Base-by-base conservation (phyloP, 2,113 vertebrate genomes). In the Bolborhynchus lineola region DNA sequence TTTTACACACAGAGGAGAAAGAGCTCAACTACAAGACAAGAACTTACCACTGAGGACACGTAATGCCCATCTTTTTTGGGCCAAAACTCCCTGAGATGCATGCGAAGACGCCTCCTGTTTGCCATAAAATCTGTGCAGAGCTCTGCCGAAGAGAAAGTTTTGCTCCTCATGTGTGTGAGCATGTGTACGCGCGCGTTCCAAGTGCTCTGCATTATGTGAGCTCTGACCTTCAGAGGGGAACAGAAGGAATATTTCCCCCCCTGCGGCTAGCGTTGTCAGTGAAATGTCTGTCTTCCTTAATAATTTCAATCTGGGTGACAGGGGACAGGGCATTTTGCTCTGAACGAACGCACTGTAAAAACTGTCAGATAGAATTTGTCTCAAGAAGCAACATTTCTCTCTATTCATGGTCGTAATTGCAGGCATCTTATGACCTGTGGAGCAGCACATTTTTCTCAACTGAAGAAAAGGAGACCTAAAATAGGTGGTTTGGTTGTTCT, bases 251-350 rank as follows among this genome's bases (percentile, higher is more conserved):
- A 97, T 97, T 97, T 95, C 75, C 93, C 77, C 74, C 96, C 97
- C 91, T 4, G 88, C 82, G 97, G 96, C 91, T 82, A 95, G 92
- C 68, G 88, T 91, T 97, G 94, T 96, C 90, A 97, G 91, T 87
- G 90, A 96, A 96, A 97, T 94, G 95, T 98, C 96, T 96, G 96
- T 97, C 97, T 97, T 94, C 83, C 97, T 97, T 97, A 97, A 97
- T 97, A 97, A 98, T 98, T 97, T 98, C 97, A 97, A 97, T 96
- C 93, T 72, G 95, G 96, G 95, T 96, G 97, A 97, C 97, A 98
- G 91, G 79, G 93, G 93, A 96, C 96, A 95, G 95, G 95, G 95
- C 95, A 97, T 98, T 98, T 97, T 96, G 97, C 96, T 97, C 93
- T 82, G 84, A 97, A 96, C 96, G 94, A 97, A 97, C 93, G 93